Evolutionary conservation across 2,113 vertebrate genomes (phyloP).

Genomic region (Jaculus jaculus): DNA sequence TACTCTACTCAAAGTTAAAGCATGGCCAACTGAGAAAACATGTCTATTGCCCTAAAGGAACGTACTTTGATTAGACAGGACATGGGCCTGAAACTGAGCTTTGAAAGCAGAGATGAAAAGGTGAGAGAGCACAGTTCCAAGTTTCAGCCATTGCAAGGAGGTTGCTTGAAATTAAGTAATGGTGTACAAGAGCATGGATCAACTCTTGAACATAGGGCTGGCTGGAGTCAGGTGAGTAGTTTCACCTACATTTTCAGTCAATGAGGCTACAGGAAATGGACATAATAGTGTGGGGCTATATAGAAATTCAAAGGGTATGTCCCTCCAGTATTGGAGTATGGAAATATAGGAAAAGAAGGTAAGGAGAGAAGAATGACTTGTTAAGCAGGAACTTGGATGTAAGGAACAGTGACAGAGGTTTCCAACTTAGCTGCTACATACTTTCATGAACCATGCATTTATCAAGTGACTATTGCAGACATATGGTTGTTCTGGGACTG

Average conservation of each 20-base stretch:
- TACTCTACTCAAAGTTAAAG: not conserved
- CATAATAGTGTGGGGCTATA: not conserved
- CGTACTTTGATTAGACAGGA: not conserved
- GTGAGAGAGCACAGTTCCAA: not conserved
- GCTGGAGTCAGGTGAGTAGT: not conserved
- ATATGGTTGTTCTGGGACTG: not conserved
- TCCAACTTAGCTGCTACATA: not conserved
- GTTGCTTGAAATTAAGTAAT: not conserved
- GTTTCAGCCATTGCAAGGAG: not conserved
- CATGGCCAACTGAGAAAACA: not conserved
- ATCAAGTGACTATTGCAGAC: not conserved
- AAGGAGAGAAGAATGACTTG: not conserved
- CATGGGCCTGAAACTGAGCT: not conserved
- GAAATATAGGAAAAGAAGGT: not conserved
- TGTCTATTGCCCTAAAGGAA: not conserved
- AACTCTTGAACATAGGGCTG: not conserved
- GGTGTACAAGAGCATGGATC: not conserved
- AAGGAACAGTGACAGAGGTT: not conserved
- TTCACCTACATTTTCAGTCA: too few relatives aligned
- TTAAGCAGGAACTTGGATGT: not conserved
- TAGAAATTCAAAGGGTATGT: not conserved
- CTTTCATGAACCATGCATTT: not conserved
- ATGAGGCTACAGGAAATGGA: not conserved
- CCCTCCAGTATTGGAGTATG: not conserved
- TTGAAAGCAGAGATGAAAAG: conserved; percentile 1